Base-by-base conservation (phyloP, 2,888 invertebrate genomes). In the Matsumyia berberina region DNA sequence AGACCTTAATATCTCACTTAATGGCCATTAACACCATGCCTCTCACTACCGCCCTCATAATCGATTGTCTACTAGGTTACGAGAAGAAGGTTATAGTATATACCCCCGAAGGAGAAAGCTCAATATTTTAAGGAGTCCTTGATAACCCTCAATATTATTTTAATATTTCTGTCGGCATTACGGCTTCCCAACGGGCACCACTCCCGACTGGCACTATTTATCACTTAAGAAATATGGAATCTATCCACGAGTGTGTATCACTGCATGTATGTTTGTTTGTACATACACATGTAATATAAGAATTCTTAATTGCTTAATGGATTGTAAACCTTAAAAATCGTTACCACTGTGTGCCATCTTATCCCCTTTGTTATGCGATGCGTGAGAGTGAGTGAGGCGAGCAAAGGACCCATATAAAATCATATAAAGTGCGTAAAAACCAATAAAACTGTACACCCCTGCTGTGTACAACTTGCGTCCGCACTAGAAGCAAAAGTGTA, bases 231-330 rank as follows among this genome's bases (percentile, higher is more conserved):
- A 77, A 49, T 39, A 17, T 44, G 35, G 37, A 33, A 77, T 17
- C 44, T 73, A 33, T 51, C 33, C 19, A 24, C 24, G 24, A 24
- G 24, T 15, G 60, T 24, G 51, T 44, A 31, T 2, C 42, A 12
- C 44, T 72, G 62, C 33, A 35, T 12, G 15, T 46, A 55, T n/a
- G n/a, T n/a, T n/a, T n/a, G n/a, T n/a, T n/a, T n/a, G n/a, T n/a
- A n/a, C n/a, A n/a, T n/a, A n/a, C n/a, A n/a, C n/a, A n/a, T n/a
- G n/a, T n/a, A n/a, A n/a, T n/a, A n/a, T 70, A 35, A 44, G 51
- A 60, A 58, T 70, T 31, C 81, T 81, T 83, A 78, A 83, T 83
- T 83, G 82, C 73, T 78, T 62, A 83, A 83, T 78, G 82, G 82
- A 78, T 83, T 83, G 82, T 73, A 73, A 83, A 77, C 72, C 77